Base-by-base conservation (phyloP, 1,140 invertebrate species). In the Caenorhabditis remanei region DNA sequence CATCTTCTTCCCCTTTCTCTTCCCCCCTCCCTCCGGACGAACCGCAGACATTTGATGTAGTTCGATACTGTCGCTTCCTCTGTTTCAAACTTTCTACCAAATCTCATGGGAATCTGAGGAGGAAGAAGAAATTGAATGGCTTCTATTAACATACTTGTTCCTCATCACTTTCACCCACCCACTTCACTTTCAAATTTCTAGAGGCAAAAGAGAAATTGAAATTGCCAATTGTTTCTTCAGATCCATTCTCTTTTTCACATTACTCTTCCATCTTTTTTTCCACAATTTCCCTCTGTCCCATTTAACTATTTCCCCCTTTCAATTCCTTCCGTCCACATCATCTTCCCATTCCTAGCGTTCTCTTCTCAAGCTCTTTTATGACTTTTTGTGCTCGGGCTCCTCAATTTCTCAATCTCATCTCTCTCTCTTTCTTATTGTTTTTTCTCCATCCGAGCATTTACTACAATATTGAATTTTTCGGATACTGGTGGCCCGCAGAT, bases 91-190 rank as follows among this genome's bases (percentile, higher is more conserved):
- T 79, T 50, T 79, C 71, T 79, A 5, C 11, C 43, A 53, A 79
- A 79, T 79, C 71, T 79, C 71, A 50, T 50, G 71, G 71, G 71
- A 79, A 71, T 71, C 43, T 79, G 14, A 14, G 46, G 14, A 79
- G 40, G 11, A 6, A 32, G 11, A 40, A 16, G 46, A 50, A 50
- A 14, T 63, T 63, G 61, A 63, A 63, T 50, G 43, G 71, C 21
- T 53, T 79, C 71, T 79, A 79, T 79, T 79, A 79, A 79, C 71
- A 79, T 79, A 50, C 71, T 79, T 50, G 71, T 79, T 50, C 43
- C 71, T 50, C 56, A 32, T 32, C 32, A 32, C 32, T 32, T 32
- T 32, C 32, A 32, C 32, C n/a, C 46, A 50, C 50, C 16, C 50
- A 8, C 46, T 43, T 50, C 71, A 50, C 46, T 79, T 79, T 79